Conservation (phyloP, 2,113 vertebrate genomes). For the Anhinga rufa region DNA sequence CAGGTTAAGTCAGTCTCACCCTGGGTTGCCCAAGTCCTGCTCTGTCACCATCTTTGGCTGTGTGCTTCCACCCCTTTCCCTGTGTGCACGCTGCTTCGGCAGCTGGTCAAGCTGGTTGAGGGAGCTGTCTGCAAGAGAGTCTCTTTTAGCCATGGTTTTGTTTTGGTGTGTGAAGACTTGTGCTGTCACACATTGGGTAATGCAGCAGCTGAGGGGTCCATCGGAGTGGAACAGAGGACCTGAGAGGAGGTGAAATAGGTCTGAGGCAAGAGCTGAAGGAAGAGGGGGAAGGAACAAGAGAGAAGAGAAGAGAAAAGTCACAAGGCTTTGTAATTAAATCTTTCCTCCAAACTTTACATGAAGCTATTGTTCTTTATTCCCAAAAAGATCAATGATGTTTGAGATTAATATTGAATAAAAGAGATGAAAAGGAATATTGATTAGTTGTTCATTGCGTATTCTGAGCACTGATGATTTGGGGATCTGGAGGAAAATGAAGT, state of each 20-base stretch:
- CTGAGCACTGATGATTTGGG: background rate
- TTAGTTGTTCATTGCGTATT: background rate
- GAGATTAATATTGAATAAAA: background rate
- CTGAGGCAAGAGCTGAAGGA: background rate
- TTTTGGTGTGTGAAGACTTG: background rate
- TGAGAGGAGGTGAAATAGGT: background rate
- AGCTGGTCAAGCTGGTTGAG: background rate
- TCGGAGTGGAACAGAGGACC: background rate
- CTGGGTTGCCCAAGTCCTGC: background rate
- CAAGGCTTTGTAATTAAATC: background rate
- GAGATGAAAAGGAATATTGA: conserved; percentile 9
- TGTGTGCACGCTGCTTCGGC: fast-evolving
- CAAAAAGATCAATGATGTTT: background rate
- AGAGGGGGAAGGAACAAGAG: background rate
- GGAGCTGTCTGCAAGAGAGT: background rate
- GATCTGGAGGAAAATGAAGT: background rate
- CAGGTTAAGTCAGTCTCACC: background rate
- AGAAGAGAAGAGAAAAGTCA: background rate
- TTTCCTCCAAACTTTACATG: background rate
- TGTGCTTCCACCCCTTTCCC: background rate
- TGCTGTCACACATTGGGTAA: fast-evolving
- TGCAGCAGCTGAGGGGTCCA: fast-evolving
- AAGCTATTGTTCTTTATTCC: background rate
- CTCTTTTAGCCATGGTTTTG: background rate
- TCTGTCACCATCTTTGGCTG: fast-evolving